phyloP scores from a whole-genome alignment of 2,888 invertebrate genomes.

The Drosophila incognita region DNA sequence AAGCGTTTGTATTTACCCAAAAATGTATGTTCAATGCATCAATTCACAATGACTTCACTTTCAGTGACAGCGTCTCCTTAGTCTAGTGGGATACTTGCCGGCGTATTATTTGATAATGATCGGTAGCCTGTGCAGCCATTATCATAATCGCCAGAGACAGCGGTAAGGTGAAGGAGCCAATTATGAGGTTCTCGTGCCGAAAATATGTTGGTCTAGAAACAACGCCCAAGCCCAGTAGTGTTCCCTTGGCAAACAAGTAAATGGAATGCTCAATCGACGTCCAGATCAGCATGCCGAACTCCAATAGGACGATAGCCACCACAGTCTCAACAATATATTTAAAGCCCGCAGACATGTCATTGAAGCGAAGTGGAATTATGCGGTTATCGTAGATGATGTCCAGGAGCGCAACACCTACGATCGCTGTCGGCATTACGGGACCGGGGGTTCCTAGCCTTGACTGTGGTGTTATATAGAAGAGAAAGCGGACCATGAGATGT shows the following conservation, averaged over 20 bases:
- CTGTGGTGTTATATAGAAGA: slow-evolving; percentile 25
- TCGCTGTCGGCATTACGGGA: slow-evolving; percentile 25
- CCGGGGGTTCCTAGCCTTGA: slow-evolving; percentile 30
- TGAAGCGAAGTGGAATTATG: slow-evolving; percentile 34
- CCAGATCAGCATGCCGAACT: slow-evolving; percentile 50
- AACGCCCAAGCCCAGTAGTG: slow-evolving; percentile 26
- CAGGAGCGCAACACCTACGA: slow-evolving; percentile 40
- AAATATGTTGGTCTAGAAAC: slow-evolving; percentile 9
- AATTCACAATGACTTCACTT: neutral
- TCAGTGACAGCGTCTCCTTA: neutral
- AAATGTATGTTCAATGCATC: neutral
- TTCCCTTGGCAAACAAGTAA: slow-evolving; percentile 7
- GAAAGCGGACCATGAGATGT: slow-evolving; percentile 37
- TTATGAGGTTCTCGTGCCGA: slow-evolving; percentile 24
- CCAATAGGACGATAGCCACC: slow-evolving; percentile 32
- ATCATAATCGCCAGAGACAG: slow-evolving; percentile 48
- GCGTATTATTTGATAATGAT: slow-evolving; percentile 26
- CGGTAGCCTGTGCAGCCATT: slow-evolving; percentile 29
- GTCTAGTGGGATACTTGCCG: neutral
- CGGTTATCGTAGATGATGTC: slow-evolving; percentile 49
- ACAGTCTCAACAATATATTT: slow-evolving; percentile 36
- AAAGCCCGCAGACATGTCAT: neutral
- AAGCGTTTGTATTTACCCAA: neutral
- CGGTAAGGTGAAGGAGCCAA: slow-evolving; percentile 57
- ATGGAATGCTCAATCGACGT: slow-evolving; percentile 36